Evolutionary conservation across 1,140 invertebrate genomes (phyloP), one percentile per base, ranked within the genome.

Genomic region (Ostrea edulis): DNA sequence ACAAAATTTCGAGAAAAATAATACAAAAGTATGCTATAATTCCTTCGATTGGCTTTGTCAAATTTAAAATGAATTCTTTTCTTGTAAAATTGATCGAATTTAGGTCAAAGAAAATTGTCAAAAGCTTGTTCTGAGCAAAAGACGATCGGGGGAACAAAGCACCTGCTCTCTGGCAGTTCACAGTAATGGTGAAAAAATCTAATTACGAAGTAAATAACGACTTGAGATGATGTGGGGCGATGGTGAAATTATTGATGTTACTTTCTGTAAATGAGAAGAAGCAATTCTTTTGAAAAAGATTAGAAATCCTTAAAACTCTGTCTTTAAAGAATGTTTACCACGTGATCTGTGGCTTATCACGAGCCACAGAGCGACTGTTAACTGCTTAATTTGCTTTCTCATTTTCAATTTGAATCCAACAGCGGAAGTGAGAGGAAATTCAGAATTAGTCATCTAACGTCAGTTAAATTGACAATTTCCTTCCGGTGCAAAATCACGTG

Each of bases 381-480:
- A 29, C 68, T 77, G 68, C 68, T 77, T 77, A 77, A 77, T 77
- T 77, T 77, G 68, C 29, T 77, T 77, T 77, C 68, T 77, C 68
- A 17, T 77, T 77, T 77, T 77, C 68, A 77, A 77, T 77, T 77
- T 29, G 29, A 35, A 25, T 77, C 29, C 68, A 77, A 54, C 82
- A 55, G n/a, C 52, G 82, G 54, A 55, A 84, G 54, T 54, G 25
- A 54, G 54, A 55, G 82, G 82, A 84, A 84, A 84, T 55, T 54
- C 44, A 22, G 52, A 55, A 84, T 84, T 84, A 84, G 82, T 84
- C 82, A 84, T 84, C 82, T 84, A 84, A 84, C 82, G 44, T 84
- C 82, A 84, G 22, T 84, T 29, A 84, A 55, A 54, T 84, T 44
- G 54, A 12, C 54, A 53, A 84, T 84, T 84, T 84, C 82, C 82